phyloP scores from a whole-genome alignment of 2,113 vertebrate species.

The Datnioides undecimradiatus region DNA sequence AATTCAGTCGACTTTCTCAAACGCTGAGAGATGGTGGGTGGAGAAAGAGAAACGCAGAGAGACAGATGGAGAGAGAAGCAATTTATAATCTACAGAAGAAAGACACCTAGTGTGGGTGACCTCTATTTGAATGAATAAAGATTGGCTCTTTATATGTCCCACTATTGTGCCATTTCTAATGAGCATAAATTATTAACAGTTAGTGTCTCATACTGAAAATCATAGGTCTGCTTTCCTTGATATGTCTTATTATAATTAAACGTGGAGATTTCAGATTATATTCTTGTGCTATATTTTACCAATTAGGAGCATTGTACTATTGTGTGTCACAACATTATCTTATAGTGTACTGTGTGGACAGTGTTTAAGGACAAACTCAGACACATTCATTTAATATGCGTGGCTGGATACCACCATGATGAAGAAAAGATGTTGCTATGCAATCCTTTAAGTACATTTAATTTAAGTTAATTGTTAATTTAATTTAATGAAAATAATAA shows the following conservation, averaged over 20 bases:
- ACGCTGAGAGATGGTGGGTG: slow-evolving; percentile 68
- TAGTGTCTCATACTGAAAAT: slow-evolving; percentile 60
- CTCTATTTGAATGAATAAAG: slow-evolving; percentile 83
- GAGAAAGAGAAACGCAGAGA: slow-evolving; percentile 50
- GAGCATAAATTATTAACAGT: slow-evolving; percentile 75
- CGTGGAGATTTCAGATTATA: slow-evolving; percentile 9
- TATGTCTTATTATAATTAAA: slow-evolving; percentile 24
- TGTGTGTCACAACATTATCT: not conserved
- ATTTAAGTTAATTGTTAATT: not conserved
- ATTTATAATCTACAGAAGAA: slow-evolving; percentile 75
- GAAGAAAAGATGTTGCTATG: not conserved
- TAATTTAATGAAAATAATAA: not conserved
- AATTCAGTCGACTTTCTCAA: slow-evolving; percentile 82
- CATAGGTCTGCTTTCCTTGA: slow-evolving; percentile 26
- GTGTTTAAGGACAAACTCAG: not conserved
- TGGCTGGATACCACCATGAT: not conserved
- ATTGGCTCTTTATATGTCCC: slow-evolving; percentile 76
- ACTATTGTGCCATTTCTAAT: slow-evolving; percentile 75
- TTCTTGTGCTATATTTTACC: slow-evolving; percentile 3
- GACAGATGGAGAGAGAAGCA: slow-evolving; percentile 50
- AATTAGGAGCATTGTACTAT: slow-evolving; percentile 20
- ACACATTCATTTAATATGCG: too few relatives aligned
- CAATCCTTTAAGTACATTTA: not conserved
- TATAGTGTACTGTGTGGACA: not conserved
- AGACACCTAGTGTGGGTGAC: slow-evolving; percentile 75